These are phyloP conservation scores for Mesoclemmys tuberculata DNA, from an alignment of 2,113 vertebrate genomes.

Conservation along the genomic window DNA sequence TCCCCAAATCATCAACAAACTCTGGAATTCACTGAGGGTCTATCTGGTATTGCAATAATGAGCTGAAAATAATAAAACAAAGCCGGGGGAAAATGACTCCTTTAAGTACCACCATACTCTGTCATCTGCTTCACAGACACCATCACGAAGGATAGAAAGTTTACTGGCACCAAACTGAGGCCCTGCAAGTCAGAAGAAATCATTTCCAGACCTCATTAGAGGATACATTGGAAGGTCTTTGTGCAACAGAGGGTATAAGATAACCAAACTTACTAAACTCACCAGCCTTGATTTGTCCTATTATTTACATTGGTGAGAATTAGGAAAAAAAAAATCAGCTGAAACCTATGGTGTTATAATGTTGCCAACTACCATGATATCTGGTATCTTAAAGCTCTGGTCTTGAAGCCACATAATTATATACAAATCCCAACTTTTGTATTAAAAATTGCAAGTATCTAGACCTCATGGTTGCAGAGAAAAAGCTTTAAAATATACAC, in stretches of 20 bases:
- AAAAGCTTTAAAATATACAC: not conserved
- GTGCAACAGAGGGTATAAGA: not conserved
- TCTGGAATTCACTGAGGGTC: not conserved
- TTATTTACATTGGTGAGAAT: not conserved
- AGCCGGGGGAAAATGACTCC: not conserved
- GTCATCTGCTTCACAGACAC: not conserved
- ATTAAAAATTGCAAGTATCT: not conserved
- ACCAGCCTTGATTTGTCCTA: not conserved
- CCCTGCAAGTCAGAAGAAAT: not conserved
- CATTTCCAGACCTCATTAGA: not conserved
- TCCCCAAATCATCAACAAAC: not conserved
- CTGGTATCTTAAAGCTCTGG: not conserved
- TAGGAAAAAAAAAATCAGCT: not conserved
- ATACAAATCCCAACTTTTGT: not conserved
- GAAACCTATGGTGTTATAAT: not conserved
- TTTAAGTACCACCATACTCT: not conserved
- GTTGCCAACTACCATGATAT: not conserved
- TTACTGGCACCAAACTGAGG: not conserved
- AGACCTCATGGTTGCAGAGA: not conserved
- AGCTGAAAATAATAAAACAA: not conserved
- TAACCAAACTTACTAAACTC: not conserved
- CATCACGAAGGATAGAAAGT: not conserved
- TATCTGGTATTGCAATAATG: not conserved
- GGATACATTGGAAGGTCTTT: not conserved
- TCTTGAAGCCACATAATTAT: not conserved